phyloP scores from a whole-genome alignment of 2,888 invertebrate genomes.

The Argyresthia goedartella region DNA sequence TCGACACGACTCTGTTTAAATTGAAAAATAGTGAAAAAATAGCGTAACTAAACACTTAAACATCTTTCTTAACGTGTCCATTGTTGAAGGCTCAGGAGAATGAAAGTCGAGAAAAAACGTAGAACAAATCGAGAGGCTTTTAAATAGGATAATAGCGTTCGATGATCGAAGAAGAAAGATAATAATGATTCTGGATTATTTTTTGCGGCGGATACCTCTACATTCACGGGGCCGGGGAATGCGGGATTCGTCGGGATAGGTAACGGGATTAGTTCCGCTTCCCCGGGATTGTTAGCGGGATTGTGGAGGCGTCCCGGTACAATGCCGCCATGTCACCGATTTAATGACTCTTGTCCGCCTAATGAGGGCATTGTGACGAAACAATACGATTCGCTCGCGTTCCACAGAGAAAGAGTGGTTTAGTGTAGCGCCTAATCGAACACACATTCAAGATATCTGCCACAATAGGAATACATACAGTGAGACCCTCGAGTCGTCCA shows the following conservation, averaged over 20 bases:
- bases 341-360: slow-evolving; percentile 59
- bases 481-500: too few relatives aligned
- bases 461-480: too few relatives aligned
- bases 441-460: not conserved
- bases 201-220: slow-evolving; percentile 40
- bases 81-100: slow-evolving; percentile 45
- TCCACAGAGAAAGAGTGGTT: not conserved
- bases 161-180: slow-evolving; percentile 66
- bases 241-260: slow-evolving; percentile 41
- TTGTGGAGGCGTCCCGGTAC: slow-evolving; percentile 55
- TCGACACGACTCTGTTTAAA: slow-evolving; percentile 61
- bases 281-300: slow-evolving; percentile 63
- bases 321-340: slow-evolving; percentile 44
- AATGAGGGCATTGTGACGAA: slow-evolving; percentile 57
- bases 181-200: slow-evolving; percentile 56
- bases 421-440: not conserved
- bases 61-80: slow-evolving; percentile 66
- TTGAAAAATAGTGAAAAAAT: slow-evolving; percentile 67
- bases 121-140: slow-evolving; percentile 69
- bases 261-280: slow-evolving; percentile 61
- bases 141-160: slow-evolving; percentile 70
- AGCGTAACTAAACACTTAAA: slow-evolving; percentile 69
- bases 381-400: not conserved
- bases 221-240: slow-evolving; percentile 39
- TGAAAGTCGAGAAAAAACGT: slow-evolving; percentile 45